Conservation (phyloP, 2,888 invertebrate genomes). For the Dastarcus helophoroides region DNA sequence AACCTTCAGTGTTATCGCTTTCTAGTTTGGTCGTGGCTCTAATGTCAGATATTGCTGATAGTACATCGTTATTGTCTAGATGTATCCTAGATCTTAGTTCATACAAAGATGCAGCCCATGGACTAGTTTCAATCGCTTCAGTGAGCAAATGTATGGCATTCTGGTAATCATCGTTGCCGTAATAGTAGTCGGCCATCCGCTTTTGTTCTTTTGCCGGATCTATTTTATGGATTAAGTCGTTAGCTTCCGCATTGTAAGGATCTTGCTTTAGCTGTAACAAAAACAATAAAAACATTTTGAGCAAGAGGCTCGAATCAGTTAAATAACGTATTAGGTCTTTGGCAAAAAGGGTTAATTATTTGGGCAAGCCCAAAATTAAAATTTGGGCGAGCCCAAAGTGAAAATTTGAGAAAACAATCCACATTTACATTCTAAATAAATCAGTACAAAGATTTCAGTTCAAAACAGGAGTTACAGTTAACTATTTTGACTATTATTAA, state of each 20-base stretch:
- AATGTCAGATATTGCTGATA: slow-evolving; percentile 84
- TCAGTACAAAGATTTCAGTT: too few species aligned
- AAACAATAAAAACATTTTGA: slow-evolving; percentile 3
- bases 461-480: too few species aligned
- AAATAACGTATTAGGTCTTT: too few species aligned
- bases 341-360: too few species aligned
- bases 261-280: slow-evolving; percentile 51
- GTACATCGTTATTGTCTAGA: slow-evolving; percentile 62
- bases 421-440: too few species aligned
- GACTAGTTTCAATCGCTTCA: slow-evolving; percentile 65
- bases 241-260: slow-evolving; percentile 66
- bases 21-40: slow-evolving; percentile 80
- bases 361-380: too few species aligned
- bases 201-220: slow-evolving; percentile 52
- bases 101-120: slow-evolving; percentile 78
- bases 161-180: slow-evolving; percentile 42
- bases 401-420: too few species aligned
- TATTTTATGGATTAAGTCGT: slow-evolving; percentile 55
- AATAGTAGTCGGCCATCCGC: slow-evolving; percentile 51
- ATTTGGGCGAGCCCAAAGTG: too few species aligned
- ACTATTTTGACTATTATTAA: too few species aligned
- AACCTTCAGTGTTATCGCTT: slow-evolving; percentile 85
- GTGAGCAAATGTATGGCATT: slow-evolving; percentile 55
- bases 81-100: slow-evolving; percentile 81
- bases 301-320: too few species aligned